Percentiles rank a stretch among this genome's conserved stretches.
Conservation (phyloP, 2,113 vertebrate species). For the Eclectus roratus region DNA sequence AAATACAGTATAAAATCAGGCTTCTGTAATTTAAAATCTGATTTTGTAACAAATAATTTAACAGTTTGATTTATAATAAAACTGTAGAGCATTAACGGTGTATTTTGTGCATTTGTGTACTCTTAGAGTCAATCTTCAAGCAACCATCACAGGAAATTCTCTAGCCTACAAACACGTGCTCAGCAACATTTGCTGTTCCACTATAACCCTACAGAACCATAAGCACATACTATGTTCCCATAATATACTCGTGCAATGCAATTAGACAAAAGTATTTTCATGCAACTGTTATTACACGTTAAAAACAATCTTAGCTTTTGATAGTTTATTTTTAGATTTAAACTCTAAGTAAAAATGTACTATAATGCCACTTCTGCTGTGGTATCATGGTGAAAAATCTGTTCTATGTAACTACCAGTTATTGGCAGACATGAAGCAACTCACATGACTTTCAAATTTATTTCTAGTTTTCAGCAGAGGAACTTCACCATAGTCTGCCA, state of each 20-base stretch:
- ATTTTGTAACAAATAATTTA: background rate
- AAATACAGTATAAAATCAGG: background rate
- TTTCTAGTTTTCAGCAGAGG: background rate
- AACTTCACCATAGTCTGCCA: background rate
- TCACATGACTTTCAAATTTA: background rate
- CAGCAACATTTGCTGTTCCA: background rate
- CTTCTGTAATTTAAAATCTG: background rate
- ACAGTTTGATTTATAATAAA: background rate
- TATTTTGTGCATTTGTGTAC: background rate
- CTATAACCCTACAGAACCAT: background rate
- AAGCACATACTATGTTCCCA: background rate
- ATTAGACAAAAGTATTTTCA: background rate
- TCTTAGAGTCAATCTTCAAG: background rate
- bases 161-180: background rate
- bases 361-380: background rate
- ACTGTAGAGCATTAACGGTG: accelerated
- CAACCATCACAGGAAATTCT: background rate
- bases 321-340: background rate
- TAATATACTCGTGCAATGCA: background rate
- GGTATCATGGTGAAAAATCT: background rate
- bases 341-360: background rate
- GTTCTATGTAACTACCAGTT: background rate
- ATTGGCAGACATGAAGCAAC: background rate
- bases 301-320: background rate
- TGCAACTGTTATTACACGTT: background rate